Evolutionary conservation across 2,888 invertebrate genomes (phyloP), one percentile per base, ranked within the genome.

Genomic region (Epirrhoe alternata): DNA sequence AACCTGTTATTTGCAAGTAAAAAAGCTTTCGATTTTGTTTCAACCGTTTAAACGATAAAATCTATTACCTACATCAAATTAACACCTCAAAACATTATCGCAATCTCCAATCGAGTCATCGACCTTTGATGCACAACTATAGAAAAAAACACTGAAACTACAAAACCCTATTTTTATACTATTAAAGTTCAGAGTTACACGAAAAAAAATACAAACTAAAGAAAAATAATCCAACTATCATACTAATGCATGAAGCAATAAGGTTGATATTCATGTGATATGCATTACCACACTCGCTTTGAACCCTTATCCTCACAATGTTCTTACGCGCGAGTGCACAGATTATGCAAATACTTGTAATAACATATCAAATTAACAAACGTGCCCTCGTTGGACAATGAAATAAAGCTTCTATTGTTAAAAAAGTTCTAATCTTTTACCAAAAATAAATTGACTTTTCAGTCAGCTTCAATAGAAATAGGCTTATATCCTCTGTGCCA

Each of bases 271-370:
- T 73, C 17, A 30, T 51, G 0, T 54, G 54, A 10, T 14, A 68
- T 52, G 66, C 7, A 16, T 50, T 38, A 38, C 50, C 61, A 55
- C 47, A 35, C 17, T 38, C 16, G 75, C 74, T 72, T 73, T 72
- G 73, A 73, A 74, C 77, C 84, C 83, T 79, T 75, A 73, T 69
- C 72, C 65, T 70, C 60, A 54, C 78, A 81, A 82, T 78, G 80
- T 81, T 85, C 86, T 87, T 80, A 85, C 79, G 85, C 82, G 74
- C 80, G 86, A 86, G 80, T 84, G 86, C 79, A 76, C 79, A 83
- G 86, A 89, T 90, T 89, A 89, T 89, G 86, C 72, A 84, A 85
- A 88, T 87, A 80, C 75, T 74, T 76, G 70, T 83, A 82, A 81
- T 80, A 81, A 84, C 79, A 81, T 86, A 80, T 85, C 81, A 81